Percentiles rank a stretch among this genome's conserved stretches.
These are phyloP conservation scores for Phymastichus coffea DNA, from an alignment of 1,140 invertebrate species.

Conservation along the genomic window DNA sequence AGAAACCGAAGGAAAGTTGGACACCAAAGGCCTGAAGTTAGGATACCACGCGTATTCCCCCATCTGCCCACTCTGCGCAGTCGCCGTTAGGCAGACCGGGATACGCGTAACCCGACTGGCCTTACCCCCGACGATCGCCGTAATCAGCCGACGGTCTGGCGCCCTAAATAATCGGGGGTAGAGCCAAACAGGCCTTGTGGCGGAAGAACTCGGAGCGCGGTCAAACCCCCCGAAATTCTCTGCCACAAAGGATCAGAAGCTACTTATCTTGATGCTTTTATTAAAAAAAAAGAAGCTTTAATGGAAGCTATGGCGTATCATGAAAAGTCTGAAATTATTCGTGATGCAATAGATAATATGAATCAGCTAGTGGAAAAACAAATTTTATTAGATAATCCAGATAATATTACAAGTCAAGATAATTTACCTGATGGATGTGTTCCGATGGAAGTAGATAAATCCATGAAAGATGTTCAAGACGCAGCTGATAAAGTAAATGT, in stretches of 20 bases:
- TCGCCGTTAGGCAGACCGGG: too few relatives aligned
- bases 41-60: too few relatives aligned
- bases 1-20: too few relatives aligned
- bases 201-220: too few relatives aligned
- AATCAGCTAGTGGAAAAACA: constrained; percentile 29
- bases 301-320: constrained; percentile 33
- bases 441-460: constrained; percentile 29
- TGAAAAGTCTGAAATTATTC: constrained; percentile 28
- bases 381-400: constrained; percentile 15
- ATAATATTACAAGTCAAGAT: constrained; percentile 11
- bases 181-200: too few relatives aligned
- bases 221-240: too few relatives aligned
- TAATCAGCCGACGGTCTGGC: too few relatives aligned
- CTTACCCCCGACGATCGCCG: too few relatives aligned
- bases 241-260: constrained; percentile 10
- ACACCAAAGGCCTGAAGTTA: too few relatives aligned
- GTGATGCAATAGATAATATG: constrained; percentile 29
- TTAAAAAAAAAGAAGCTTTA: constrained; percentile 17
- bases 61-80: too few relatives aligned
- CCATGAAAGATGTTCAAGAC: constrained; percentile 36
- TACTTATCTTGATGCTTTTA: constrained; percentile 36
- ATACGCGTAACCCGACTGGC: too few relatives aligned
- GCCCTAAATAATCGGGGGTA: too few relatives aligned
- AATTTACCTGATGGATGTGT: background rate
- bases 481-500: constrained; percentile 16